A percentile compares a stretch with the other conserved stretches of the same genome.
Evolutionary conservation across 2,113 vertebrate species (phyloP).

Genomic region (Corythaixoides concolor): DNA sequence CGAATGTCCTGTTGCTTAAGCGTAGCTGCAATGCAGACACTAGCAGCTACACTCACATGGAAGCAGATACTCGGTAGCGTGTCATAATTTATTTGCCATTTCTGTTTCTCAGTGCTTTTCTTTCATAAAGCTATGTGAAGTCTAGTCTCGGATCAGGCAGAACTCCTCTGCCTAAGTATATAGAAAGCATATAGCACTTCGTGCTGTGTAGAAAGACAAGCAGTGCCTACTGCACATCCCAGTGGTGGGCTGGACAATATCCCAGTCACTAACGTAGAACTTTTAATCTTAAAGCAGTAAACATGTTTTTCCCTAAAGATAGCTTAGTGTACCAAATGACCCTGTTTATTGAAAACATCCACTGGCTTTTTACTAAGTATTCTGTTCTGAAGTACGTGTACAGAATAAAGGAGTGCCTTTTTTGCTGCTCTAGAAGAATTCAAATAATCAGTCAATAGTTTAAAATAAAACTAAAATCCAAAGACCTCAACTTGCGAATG

Average conservation of each 20-base stretch:
- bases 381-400: neutral
- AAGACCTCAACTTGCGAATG: neutral
- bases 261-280: neutral
- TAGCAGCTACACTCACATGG: fast-evolving
- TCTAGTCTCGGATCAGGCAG: neutral
- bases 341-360: neutral
- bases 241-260: neutral
- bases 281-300: neutral
- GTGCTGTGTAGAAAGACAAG: neutral
- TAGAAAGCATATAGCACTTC: neutral
- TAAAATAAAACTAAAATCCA: neutral
- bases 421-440: neutral
- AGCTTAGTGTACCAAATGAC: neutral
- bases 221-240: neutral
- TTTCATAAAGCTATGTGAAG: neutral
- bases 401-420: neutral
- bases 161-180: neutral
- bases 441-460: neutral
- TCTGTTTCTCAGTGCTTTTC: neutral
- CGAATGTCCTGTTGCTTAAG: neutral
- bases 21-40: neutral
- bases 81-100: neutral
- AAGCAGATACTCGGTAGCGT: neutral
- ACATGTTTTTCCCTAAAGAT: neutral
- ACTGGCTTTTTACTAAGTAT: neutral